Percentiles rank a stretch among this genome's conserved stretches.
phyloP scores from a whole-genome alignment of 2,797 vertebrate species.

The Masticophis lateralis region DNA sequence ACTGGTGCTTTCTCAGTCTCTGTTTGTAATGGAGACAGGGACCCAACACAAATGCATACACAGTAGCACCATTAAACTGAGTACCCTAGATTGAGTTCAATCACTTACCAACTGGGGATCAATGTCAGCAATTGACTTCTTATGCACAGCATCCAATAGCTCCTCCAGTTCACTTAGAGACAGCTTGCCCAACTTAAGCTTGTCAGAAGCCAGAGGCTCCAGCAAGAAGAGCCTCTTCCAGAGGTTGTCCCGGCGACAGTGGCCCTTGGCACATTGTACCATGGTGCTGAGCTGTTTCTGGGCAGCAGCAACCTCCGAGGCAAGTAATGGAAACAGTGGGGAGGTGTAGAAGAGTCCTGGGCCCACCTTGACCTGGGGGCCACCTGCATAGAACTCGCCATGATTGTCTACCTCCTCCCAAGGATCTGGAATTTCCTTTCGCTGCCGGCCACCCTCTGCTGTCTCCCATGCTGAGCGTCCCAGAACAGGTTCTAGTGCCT shows the following conservation, averaged over 20 bases:
- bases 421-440: constrained; percentile 61
- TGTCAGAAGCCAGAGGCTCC: constrained; percentile 89
- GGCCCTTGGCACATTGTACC: constrained; percentile 91
- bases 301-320: constrained; percentile 84
- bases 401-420: constrained; percentile 70
- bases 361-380: constrained; percentile 60
- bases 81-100: not conserved
- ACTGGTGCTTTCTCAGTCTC: not conserved
- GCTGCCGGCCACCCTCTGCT: constrained; percentile 69
- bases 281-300: constrained; percentile 85
- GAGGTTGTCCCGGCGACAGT: constrained; percentile 94
- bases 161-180: constrained; percentile 91
- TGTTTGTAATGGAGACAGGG: not conserved
- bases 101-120: constrained; percentile 91
- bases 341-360: constrained; percentile 77
- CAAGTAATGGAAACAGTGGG: constrained; percentile 86
- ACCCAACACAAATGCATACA: not conserved
- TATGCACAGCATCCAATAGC: constrained; percentile 89
- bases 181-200: constrained; percentile 89
- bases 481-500: constrained; percentile 73
- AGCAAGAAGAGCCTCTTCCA: constrained; percentile 96
- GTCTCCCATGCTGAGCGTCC: constrained; percentile 66
- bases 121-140: constrained; percentile 89
- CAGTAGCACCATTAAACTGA: not conserved
- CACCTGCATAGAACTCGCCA: constrained; percentile 72